phyloP scores from a whole-genome alignment of 2,888 invertebrate genomes.

The Congeria kusceri region DNA sequence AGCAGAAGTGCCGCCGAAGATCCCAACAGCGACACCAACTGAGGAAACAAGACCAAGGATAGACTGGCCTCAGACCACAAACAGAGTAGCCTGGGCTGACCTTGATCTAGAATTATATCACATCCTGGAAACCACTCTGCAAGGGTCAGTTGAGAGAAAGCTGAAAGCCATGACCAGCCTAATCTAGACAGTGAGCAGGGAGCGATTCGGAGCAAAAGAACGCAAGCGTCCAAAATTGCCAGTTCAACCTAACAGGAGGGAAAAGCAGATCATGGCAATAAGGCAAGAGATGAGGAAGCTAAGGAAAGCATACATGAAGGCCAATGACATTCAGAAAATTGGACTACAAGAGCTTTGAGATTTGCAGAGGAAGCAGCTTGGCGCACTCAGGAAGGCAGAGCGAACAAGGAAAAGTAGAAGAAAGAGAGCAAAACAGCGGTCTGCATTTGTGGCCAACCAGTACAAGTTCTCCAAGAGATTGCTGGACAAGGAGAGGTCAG shows the following conservation, averaged over 20 bases:
- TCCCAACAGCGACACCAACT: too few relatives aligned
- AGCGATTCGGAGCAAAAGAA: background rate
- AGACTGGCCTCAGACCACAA: background rate
- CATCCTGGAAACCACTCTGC: background rate
- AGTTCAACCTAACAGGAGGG: too few relatives aligned
- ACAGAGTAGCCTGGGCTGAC: background rate
- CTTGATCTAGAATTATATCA: background rate
- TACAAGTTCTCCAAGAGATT: constrained; percentile 28
- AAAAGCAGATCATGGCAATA: background rate
- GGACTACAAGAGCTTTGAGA: too few relatives aligned
- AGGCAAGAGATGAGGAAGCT: background rate
- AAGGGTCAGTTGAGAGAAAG: background rate
- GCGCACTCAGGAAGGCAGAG: too few relatives aligned
- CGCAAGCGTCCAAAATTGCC: background rate
- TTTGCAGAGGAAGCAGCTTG: too few relatives aligned
- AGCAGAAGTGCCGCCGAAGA: too few relatives aligned
- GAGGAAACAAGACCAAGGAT: background rate
- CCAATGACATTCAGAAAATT: too few relatives aligned
- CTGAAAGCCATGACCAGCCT: background rate
- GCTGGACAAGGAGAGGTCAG: constrained; percentile 19
- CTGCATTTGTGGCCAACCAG: constrained; percentile 18
- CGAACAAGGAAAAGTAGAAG: too few relatives aligned
- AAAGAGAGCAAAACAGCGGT: too few relatives aligned
- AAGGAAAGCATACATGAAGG: background rate
- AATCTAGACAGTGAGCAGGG: background rate